Conservation (phyloP, 2,888 invertebrate genomes). For the Serrognathus titanus region DNA sequence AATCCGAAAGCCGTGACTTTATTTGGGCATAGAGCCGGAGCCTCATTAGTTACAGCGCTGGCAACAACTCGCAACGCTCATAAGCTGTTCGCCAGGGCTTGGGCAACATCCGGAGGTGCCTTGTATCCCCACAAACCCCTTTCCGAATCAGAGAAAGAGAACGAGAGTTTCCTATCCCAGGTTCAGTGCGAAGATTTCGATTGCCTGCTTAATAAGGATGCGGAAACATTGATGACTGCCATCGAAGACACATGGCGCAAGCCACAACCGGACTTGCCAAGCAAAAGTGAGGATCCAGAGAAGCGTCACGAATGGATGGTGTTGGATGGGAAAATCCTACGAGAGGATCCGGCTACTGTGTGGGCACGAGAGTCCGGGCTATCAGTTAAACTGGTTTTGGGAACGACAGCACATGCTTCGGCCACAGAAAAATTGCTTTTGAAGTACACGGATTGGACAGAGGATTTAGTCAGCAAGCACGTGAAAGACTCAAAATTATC, state of each 20-base stretch:
- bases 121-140: conserved; percentile 67
- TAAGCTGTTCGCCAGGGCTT: conserved; percentile 69
- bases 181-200: conserved; percentile 37
- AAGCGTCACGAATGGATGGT: conserved; percentile 70
- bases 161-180: conserved; percentile 58
- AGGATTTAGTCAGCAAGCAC: conserved; percentile 61
- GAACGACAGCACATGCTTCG: conserved; percentile 71
- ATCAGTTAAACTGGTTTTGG: conserved; percentile 60
- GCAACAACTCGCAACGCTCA: conserved; percentile 57
- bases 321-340: conserved; percentile 67
- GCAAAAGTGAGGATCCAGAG: conserved; percentile 53
- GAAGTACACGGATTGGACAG: conserved; percentile 64
- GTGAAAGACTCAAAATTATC: conserved; percentile 64
- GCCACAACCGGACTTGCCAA: conserved; percentile 55
- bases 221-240: conserved; percentile 60
- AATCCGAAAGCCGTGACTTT: conserved; percentile 74
- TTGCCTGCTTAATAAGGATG: conserved; percentile 56
- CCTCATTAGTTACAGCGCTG: conserved; percentile 76
- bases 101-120: conserved; percentile 77
- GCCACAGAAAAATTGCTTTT: conserved; percentile 60
- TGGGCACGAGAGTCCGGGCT: conserved; percentile 54
- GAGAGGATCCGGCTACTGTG: conserved; percentile 62
- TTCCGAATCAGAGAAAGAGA: conserved; percentile 58
- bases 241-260: conserved; percentile 73
- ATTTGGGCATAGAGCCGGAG: conserved; percentile 79